Evolutionary conservation across 2,888 invertebrate genomes (phyloP).

Genomic region (Erebia epiphron): DNA sequence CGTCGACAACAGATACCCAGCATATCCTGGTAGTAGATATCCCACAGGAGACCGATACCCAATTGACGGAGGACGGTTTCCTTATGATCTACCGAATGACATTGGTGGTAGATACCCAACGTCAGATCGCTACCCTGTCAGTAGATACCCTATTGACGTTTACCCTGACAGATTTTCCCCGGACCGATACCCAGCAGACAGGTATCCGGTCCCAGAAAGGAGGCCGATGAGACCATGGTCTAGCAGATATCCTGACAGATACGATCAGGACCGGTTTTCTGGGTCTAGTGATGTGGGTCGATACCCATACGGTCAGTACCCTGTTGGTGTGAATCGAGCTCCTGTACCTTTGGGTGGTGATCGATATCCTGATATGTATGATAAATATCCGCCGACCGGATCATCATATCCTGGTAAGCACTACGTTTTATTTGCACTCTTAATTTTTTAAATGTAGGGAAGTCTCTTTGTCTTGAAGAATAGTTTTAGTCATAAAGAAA

Average conservation of each 20-base stretch:
- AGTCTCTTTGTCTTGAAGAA: background rate
- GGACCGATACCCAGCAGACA: conserved; percentile 75
- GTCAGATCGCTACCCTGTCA: conserved; percentile 68
- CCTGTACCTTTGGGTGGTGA: conserved; percentile 78
- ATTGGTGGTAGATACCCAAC: conserved; percentile 66
- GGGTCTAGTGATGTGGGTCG: conserved; percentile 68
- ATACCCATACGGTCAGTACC: conserved; percentile 74
- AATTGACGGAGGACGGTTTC: conserved; percentile 64
- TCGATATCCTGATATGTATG: conserved; percentile 77
- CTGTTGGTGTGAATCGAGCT: conserved; percentile 76
- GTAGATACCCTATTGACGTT: conserved; percentile 67
- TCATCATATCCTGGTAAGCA: conserved; percentile 79
- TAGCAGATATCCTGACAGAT: conserved; percentile 76
- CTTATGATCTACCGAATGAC: conserved; percentile 59
- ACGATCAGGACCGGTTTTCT: conserved; percentile 72
- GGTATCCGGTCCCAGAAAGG: conserved; percentile 72
- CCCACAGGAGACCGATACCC: conserved; percentile 70
- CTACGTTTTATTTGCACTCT: conserved; percentile 20
- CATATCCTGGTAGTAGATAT: conserved; percentile 77
- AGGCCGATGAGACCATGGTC: conserved; percentile 58
- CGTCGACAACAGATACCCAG: conserved; percentile 75
- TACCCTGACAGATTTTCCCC: conserved; percentile 65
- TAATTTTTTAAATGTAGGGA: background rate
- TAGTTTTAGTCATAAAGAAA: no score
- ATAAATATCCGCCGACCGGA: conserved; percentile 84